Evolutionary conservation across 2,113 vertebrate genomes (phyloP).

Genomic region (Myrmophylax atrothorax): DNA sequence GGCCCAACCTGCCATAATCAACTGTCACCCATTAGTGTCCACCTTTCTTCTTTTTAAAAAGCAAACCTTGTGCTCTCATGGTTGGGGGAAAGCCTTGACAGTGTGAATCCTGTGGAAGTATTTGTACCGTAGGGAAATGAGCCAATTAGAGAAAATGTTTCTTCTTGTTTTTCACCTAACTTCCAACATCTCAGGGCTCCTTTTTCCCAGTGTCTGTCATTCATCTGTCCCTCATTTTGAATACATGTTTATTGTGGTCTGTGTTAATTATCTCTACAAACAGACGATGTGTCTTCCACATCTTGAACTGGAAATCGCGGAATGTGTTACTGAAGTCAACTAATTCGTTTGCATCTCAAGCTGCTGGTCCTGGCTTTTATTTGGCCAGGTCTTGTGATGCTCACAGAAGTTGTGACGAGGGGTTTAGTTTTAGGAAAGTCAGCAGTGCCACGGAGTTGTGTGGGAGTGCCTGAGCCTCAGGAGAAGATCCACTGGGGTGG

Average conservation of each 20-base stretch:
- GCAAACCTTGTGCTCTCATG: neutral
- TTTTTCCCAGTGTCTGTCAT: neutral
- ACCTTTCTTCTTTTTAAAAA: neutral
- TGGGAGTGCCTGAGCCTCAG: neutral
- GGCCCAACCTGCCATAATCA: neutral
- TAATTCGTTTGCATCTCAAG: neutral
- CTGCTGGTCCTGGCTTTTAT: neutral
- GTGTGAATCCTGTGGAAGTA: neutral
- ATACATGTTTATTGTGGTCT: rapidly evolving
- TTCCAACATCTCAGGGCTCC: neutral
- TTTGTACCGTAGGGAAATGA: neutral
- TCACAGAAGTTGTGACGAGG: neutral
- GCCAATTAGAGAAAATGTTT: neutral
- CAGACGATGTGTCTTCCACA: neutral
- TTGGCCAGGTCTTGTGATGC: neutral
- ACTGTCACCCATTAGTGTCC: neutral
- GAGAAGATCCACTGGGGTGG: neutral
- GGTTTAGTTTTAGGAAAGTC: neutral
- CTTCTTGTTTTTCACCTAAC: neutral
- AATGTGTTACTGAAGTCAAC: neutral
- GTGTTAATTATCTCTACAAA: neutral
- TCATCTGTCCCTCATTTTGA: neutral
- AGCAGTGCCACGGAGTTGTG: neutral
- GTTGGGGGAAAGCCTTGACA: neutral
- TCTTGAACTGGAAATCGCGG: neutral